phyloP scores from a whole-genome alignment of 2,113 vertebrate genomes.

The Anhinga rufa region DNA sequence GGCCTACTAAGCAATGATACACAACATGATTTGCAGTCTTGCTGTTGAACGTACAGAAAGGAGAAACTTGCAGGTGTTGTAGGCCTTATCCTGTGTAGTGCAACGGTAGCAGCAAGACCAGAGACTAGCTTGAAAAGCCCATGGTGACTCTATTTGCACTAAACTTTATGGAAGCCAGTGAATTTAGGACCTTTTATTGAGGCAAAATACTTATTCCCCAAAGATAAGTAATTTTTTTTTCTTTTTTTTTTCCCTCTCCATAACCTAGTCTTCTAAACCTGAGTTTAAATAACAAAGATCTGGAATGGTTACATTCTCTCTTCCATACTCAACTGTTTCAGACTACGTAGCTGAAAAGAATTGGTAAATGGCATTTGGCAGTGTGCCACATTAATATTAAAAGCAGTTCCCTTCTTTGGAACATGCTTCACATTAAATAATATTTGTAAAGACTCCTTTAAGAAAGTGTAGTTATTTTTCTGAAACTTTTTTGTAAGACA shows the following conservation, averaged over 20 bases:
- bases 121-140: background rate
- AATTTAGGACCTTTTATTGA: background rate
- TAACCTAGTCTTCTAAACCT: background rate
- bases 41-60: background rate
- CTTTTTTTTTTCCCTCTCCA: fast-evolving
- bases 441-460: background rate
- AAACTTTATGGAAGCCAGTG: background rate
- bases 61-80: background rate
- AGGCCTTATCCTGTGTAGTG: background rate
- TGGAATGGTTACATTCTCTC: background rate
- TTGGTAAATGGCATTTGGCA: background rate
- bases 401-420: background rate
- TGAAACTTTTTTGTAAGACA: background rate
- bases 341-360: background rate
- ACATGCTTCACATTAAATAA: background rate
- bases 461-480: background rate
- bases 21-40: background rate
- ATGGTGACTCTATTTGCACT: background rate
- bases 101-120: background rate
- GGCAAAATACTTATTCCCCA: background rate
- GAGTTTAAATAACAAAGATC: background rate
- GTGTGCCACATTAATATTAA: background rate
- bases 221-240: background rate
- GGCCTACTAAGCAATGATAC: background rate
- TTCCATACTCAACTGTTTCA: background rate